Percentiles rank a stretch among this genome's conserved stretches.
These are phyloP conservation scores for Carduelis carduelis DNA, from an alignment of 2,797 vertebrate species.

Conservation along the genomic window DNA sequence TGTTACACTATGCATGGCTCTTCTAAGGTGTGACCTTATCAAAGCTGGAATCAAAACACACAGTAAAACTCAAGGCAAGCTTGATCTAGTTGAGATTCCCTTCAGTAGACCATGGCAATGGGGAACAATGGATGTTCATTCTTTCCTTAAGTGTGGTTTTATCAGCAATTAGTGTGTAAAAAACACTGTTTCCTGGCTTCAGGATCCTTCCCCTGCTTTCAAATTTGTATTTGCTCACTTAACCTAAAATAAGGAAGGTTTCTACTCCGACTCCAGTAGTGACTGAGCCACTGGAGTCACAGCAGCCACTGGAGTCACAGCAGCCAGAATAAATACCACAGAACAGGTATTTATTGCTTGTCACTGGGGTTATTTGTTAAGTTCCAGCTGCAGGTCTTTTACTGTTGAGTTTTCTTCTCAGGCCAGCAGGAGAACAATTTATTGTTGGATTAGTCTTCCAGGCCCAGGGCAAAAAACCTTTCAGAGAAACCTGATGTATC, in stretches of 20 bases:
- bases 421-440: not conserved
- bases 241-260: not conserved
- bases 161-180: not conserved
- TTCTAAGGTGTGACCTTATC: conserved; percentile 78
- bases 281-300: not conserved
- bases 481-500: not conserved
- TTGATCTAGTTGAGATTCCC: conserved; percentile 70
- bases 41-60: conserved; percentile 73
- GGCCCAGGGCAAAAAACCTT: not conserved
- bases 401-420: not conserved
- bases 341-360: not conserved
- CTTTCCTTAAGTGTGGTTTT: conserved; percentile 1
- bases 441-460: not conserved
- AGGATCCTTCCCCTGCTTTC: not conserved
- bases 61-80: conserved; percentile 70
- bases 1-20: conserved; percentile 61
- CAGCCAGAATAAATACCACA: too few species aligned
- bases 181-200: not conserved
- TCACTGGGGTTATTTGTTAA: not conserved
- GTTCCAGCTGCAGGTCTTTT: not conserved
- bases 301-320: not conserved
- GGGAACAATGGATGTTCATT: conserved; percentile 62
- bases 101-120: conserved; percentile 60
- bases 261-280: not conserved
- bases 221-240: not conserved